Conservation (phyloP, 2,888 invertebrate species). For the Ganaspis brasiliensis region DNA sequence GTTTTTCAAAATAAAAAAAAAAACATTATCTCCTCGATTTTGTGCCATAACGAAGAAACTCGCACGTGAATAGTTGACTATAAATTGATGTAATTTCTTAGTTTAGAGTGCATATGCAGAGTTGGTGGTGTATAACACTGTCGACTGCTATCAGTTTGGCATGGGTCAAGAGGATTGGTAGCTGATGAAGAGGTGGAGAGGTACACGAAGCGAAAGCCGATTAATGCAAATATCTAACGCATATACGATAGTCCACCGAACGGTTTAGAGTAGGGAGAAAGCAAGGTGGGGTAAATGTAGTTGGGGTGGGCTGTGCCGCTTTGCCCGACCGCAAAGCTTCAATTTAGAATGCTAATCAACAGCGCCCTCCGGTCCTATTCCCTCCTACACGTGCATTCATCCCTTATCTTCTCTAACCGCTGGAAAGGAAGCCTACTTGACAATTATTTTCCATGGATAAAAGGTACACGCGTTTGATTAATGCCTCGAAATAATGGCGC, state of each 20-base stretch:
- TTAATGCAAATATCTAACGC: slow-evolving; percentile 59
- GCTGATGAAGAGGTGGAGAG: slow-evolving; percentile 48
- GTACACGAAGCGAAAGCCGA: slow-evolving; percentile 54
- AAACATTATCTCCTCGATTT: background rate
- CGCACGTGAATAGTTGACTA: background rate
- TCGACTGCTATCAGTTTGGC: slow-evolving; percentile 41
- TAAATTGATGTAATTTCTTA: slow-evolving; percentile 17
- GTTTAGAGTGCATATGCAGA: slow-evolving; percentile 17
- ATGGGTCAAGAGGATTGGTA: slow-evolving; percentile 42
- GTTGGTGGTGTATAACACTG: slow-evolving; percentile 19
- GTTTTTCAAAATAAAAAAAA: too few species aligned
- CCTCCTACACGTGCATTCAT: slow-evolving; percentile 16
- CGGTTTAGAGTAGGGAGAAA: slow-evolving; percentile 30
- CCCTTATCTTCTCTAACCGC: slow-evolving; percentile 30
- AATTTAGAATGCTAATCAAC: slow-evolving; percentile 80
- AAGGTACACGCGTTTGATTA: slow-evolving; percentile 12
- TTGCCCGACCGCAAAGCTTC: slow-evolving; percentile 78
- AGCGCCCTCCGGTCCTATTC: slow-evolving; percentile 56
- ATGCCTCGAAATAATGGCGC: background rate
- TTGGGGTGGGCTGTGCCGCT: slow-evolving; percentile 61
- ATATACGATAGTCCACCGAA: slow-evolving; percentile 48
- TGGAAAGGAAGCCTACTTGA: slow-evolving; percentile 7
- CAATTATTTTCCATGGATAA: slow-evolving; percentile 9
- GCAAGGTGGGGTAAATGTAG: slow-evolving; percentile 25
- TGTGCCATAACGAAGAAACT: background rate